Evolutionary conservation across 2,113 vertebrate genomes (phyloP).

Genomic region (Rutilus rutilus): DNA sequence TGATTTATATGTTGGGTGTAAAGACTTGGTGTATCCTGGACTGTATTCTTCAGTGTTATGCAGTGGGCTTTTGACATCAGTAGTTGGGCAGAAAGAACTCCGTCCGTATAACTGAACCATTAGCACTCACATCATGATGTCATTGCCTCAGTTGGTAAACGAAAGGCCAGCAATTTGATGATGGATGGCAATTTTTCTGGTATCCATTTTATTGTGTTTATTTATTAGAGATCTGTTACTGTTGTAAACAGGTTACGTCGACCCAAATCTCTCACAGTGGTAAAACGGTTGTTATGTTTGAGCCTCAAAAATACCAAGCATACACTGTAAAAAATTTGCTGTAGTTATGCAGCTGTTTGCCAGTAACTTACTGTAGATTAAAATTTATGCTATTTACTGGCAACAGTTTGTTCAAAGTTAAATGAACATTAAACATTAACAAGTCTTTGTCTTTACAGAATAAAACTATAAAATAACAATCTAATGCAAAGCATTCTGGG

Average conservation of each 20-base stretch:
- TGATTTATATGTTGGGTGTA: not conserved
- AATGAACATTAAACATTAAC: too few relatives aligned
- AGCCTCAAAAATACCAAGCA: not conserved
- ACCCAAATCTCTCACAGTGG: not conserved
- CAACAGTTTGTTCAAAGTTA: too few relatives aligned
- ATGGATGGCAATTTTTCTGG: not conserved
- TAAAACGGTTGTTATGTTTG: not conserved
- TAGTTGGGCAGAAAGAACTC: slow-evolving; percentile 56
- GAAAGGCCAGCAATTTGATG: not conserved
- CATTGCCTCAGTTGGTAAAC: slow-evolving; percentile 31
- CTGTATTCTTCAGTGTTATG: slow-evolving; percentile 68
- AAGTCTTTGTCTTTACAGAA: too few relatives aligned
- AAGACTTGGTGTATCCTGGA: slow-evolving; percentile 51
- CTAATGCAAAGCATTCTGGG: too few relatives aligned
- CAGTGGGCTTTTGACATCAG: slow-evolving; percentile 65
- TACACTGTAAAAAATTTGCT: too few relatives aligned
- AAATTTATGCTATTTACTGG: too few relatives aligned
- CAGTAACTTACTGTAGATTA: too few relatives aligned
- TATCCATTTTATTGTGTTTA: not conserved
- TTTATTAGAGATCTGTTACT: not conserved
- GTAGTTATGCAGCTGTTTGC: too few relatives aligned
- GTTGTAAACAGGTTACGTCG: not conserved
- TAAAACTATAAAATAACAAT: too few relatives aligned
- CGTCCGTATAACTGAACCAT: not conserved
- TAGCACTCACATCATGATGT: slow-evolving; percentile 60